Evolutionary conservation across 2,113 vertebrate genomes (phyloP).

Genomic region (Rhinoderma darwinii): DNA sequence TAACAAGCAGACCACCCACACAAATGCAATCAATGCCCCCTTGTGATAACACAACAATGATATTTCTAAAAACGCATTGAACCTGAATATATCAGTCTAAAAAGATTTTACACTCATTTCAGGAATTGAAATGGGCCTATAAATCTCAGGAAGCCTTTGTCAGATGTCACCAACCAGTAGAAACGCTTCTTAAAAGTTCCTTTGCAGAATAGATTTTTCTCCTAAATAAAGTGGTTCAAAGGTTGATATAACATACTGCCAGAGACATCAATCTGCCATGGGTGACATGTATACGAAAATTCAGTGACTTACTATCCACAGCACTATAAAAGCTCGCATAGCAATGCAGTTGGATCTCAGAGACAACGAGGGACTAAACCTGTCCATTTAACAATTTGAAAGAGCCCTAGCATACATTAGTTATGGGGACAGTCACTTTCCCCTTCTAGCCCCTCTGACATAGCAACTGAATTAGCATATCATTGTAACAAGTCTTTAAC

Average conservation of each 20-base stretch:
- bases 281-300: slow-evolving; percentile 32
- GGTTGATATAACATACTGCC: slow-evolving; percentile 26
- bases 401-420: background rate
- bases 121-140: slow-evolving; percentile 28
- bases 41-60: background rate
- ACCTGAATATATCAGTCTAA: slow-evolving; percentile 6
- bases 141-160: background rate
- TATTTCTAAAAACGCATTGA: slow-evolving; percentile 29
- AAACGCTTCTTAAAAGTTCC: slow-evolving; percentile 52
- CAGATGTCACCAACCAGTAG: slow-evolving; percentile 34
- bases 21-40: slow-evolving; percentile 16
- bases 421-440: slow-evolving; percentile 1
- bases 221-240: slow-evolving; percentile 51
- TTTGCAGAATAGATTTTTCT: slow-evolving; percentile 26
- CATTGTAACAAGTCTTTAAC: slow-evolving; percentile 17
- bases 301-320: slow-evolving; percentile 8
- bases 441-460: background rate
- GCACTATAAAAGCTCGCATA: slow-evolving; percentile 41
- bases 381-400: slow-evolving; percentile 32
- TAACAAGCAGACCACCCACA: slow-evolving; percentile 16
- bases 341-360: slow-evolving; percentile 27
- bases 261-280: slow-evolving; percentile 43
- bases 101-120: slow-evolving; percentile 17
- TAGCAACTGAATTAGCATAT: slow-evolving; percentile 3
- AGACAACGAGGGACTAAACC: slow-evolving; percentile 31